Evolutionary conservation across 2,113 vertebrate species (phyloP).

Genomic region (Epinephelus cyanopodus): DNA sequence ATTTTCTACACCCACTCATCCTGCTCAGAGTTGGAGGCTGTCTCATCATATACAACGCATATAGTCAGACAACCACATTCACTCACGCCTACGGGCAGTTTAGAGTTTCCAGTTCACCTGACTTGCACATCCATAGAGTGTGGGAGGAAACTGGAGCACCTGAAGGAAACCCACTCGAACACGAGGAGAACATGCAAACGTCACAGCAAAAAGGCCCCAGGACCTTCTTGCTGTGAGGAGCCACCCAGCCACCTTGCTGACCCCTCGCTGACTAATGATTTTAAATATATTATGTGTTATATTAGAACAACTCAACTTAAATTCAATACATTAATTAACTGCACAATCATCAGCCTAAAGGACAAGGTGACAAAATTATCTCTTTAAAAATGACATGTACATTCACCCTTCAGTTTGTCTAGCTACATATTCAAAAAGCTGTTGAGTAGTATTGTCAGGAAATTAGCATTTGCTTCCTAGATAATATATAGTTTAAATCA

Average conservation of each 20-base stretch:
- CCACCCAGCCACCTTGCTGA: not conserved
- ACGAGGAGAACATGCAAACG: not conserved
- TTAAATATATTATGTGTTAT: not conserved
- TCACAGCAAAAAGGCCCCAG: not conserved
- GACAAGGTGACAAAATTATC: not conserved
- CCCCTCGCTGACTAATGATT: not conserved
- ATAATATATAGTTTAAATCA: too few relatives aligned
- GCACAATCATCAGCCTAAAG: not conserved
- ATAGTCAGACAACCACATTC: not conserved
- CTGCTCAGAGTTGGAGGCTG: not conserved
- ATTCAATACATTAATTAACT: not conserved
- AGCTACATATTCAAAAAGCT: too few relatives aligned
- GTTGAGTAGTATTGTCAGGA: too few relatives aligned
- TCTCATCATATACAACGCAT: not conserved
- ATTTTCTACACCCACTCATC: not conserved
- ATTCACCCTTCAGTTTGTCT: too few relatives aligned
- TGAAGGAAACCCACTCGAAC: not conserved
- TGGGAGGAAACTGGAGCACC: not conserved
- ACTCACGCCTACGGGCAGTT: constrained; percentile 8
- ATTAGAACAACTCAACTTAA: not conserved
- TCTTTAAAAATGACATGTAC: not conserved
- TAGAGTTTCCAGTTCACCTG: constrained; percentile 15
- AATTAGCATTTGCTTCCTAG: too few relatives aligned
- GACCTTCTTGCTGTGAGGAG: not conserved
- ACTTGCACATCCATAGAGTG: not conserved